Evolutionary conservation across 2,113 vertebrate genomes (phyloP), one percentile per base, ranked within the genome.

Genomic region (Dipodomys spectabilis): DNA sequence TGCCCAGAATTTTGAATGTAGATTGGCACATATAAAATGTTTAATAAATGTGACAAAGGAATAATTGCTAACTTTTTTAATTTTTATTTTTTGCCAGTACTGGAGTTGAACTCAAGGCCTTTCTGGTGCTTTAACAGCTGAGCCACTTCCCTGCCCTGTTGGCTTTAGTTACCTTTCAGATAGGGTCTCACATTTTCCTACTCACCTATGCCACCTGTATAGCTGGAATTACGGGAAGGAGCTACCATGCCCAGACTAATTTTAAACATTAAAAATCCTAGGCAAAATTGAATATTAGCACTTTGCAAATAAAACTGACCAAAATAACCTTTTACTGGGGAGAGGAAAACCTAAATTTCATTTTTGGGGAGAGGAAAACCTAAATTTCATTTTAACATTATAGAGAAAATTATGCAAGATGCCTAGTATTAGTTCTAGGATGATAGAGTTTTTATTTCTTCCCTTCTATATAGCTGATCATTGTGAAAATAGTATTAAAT

Each of bases 301-400:
- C n/a, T 93, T 16, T 69, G 79, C 57, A 95, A 92, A 95, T 88
- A 77, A 30, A 90, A 2, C 30, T 64, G 32, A 88, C 74, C 83
- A 88, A 82, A 93, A 91, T 4, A 89, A 69, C 30, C 16, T 91
- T 91, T 82, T 89, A 82, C 20, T 80, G 82, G 30, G 12, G 8
- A 71, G 44, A 57, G 62, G 8, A 16, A 57, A 7, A 39, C 35
- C 1, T 25, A 74, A 92, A 88, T 88, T 90, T 86, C 85, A 45
- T 85, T 81, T 84, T 83, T 80, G 82, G 30, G 12, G 8, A 71
- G 44, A 57, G 62, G 8, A 16, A 57, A 7, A 39, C 35, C 1
- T 25, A 74, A 92, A 88, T 88, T 90, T 86, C 85, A 45, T 85
- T 81, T 84, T 83, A 92, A 82, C 13, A 93, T n/a, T 64, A 85